phyloP scores from a whole-genome alignment of 2,888 invertebrate species.

The Fragum fragum region DNA sequence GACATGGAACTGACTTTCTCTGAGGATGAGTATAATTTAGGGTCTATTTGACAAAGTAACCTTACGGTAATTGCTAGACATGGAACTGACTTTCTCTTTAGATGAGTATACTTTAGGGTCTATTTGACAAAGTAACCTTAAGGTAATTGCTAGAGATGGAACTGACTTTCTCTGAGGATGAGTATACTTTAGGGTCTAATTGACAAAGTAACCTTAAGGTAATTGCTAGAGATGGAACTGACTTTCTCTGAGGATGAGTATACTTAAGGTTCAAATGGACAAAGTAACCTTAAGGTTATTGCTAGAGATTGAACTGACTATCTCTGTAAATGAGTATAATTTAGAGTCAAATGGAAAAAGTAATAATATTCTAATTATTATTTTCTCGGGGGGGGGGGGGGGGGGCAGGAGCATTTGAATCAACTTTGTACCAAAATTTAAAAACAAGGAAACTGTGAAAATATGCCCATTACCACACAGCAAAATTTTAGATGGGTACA shows the following conservation, averaged over 20 bases:
- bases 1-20: conserved; percentile 95
- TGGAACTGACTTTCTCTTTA: conserved; percentile 95
- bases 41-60: no score
- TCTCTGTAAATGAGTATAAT: conserved; percentile 96
- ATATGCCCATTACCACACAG: no score
- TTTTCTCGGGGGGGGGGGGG: no score
- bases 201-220: conserved; percentile 39
- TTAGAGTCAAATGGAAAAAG: conserved; percentile 24
- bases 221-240: conserved; percentile 89
- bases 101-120: conserved; percentile 92
- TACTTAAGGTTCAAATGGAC: conserved; percentile 87
- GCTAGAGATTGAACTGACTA: conserved; percentile 93
- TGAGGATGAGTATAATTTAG: no score
- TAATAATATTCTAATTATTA: no score
- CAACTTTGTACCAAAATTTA: no score
- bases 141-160: conserved; percentile 90
- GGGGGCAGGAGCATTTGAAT: no score
- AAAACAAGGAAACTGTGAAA: no score
- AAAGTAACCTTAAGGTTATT: conserved; percentile 32
- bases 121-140: conserved; percentile 25
- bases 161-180: conserved; percentile 95
- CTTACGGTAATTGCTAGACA: conserved; percentile 87
- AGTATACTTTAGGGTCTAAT: conserved; percentile 90
- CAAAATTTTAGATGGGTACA: no score
- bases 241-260: conserved; percentile 97